phyloP scores from a whole-genome alignment of 2,797 vertebrate species.

The Tapirus indicus region DNA sequence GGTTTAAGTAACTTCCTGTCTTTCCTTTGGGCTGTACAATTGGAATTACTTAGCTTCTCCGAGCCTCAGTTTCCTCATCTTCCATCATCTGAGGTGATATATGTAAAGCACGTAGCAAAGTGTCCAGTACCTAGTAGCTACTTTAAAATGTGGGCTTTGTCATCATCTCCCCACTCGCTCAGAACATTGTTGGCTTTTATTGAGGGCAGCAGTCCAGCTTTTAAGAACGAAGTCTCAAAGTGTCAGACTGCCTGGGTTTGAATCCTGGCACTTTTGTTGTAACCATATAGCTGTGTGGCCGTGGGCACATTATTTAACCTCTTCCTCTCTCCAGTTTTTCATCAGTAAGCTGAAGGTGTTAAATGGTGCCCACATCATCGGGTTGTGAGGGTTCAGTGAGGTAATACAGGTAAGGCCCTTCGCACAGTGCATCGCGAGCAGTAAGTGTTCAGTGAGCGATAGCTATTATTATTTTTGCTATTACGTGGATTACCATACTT shows the following conservation, averaged over 20 bases:
- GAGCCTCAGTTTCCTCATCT: background rate
- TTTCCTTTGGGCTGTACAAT: background rate
- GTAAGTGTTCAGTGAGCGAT: background rate
- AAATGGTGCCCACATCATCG: background rate
- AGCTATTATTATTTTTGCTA: background rate
- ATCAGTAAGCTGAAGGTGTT: background rate
- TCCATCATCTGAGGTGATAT: background rate
- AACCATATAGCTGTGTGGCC: background rate
- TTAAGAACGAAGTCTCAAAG: background rate
- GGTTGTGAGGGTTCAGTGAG: background rate
- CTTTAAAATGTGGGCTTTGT: background rate
- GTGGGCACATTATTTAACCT: background rate
- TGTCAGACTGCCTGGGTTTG: background rate
- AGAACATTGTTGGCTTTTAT: background rate
- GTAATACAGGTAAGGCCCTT: background rate
- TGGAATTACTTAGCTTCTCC: background rate
- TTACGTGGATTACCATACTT: background rate
- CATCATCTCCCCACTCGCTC: background rate
- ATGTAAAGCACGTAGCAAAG: background rate
- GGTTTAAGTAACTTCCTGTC: background rate
- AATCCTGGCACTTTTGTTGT: background rate
- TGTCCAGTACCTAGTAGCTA: background rate
- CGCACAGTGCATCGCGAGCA: accelerated
- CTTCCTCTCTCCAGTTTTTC: background rate
- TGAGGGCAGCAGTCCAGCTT: background rate